Base-by-base conservation (phyloP, 1,140 invertebrate genomes). In the Andricus grossulariae region DNA sequence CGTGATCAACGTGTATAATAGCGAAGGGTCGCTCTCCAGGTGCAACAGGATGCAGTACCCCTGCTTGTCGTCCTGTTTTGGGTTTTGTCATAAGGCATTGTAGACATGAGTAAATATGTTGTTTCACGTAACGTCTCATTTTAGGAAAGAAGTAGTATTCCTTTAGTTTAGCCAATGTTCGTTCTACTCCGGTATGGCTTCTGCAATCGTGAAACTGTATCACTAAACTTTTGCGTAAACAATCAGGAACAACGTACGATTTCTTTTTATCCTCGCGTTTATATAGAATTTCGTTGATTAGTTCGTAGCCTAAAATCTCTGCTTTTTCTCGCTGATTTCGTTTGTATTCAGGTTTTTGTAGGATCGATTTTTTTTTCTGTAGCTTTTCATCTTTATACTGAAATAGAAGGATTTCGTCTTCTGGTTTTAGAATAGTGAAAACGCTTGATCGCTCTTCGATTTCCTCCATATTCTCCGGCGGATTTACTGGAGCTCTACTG, bases 61-160 rank as follows among this genome's bases (percentile, higher is more conserved):
- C 75, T 71, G 76, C 78, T 21, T 77, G 76, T 11, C 77, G 81
- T 0, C 83, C 79, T 3, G 73, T 12, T 1, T 18, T 51, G 5
- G 21, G 21, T 70, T 84, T 84, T 32, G 81, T 72, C 72, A 82
- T 83, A 15, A 86, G 39, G 32, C 84, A 84, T 3, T 75, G 70
- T 10, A 84, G 19, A 52, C 81, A 86, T 25, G 25, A 25, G 25
- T 25, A 25, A 25, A 25, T 25, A 25, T 25, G 0, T 81, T 75
- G 0, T 70, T 79, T 55, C 19, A 55, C 18, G 19, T 55, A 55
- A 16, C 54, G 2, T 55, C 54, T 55, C 54, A 55, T 55, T 55
- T 55, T 18, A 16, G 54, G 11, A 55, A 55, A 25, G 25, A 25
- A 25, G 25, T 2, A 25, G 25, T 25, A 25, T 25, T 25, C 25